A percentile compares a stretch with the other conserved stretches of the same genome.
Conservation (phyloP, 1,140 invertebrate species). For the Calephelis nemesis region DNA sequence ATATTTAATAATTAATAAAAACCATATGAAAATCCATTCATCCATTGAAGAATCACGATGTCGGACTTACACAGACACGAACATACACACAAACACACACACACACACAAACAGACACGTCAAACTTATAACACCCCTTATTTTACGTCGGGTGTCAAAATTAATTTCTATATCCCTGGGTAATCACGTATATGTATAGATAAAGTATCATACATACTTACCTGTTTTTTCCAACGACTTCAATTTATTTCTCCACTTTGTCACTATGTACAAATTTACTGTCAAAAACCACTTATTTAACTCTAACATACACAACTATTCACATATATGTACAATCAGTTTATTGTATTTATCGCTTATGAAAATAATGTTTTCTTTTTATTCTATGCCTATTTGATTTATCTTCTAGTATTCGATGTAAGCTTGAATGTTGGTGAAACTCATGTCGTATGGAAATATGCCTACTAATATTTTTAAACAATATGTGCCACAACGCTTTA, state of each 20-base stretch:
- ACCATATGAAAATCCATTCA: too few relatives aligned
- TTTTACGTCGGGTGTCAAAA: too few relatives aligned
- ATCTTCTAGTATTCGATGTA: conserved; percentile 77
- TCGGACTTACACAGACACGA: too few relatives aligned
- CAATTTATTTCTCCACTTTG: background rate
- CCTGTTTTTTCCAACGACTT: background rate
- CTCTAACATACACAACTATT: background rate
- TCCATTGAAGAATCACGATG: too few relatives aligned
- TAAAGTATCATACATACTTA: background rate
- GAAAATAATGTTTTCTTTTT: conserved; percentile 44
- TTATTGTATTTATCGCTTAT: background rate
- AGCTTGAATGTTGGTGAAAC: conserved; percentile 74
- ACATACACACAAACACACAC: too few relatives aligned
- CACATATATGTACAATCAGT: conserved; percentile 1
- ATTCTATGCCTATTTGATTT: conserved; percentile 63
- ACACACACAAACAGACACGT: too few relatives aligned
- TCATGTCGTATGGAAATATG: conserved; percentile 74
- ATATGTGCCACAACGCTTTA: conserved; percentile 75
- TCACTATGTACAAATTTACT: background rate
- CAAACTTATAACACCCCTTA: too few relatives aligned
- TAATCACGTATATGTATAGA: background rate
- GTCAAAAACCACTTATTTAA: conserved; percentile 1
- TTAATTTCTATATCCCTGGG: too few relatives aligned
- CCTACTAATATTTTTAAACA: conserved; percentile 78
- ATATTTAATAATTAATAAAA: too few relatives aligned